Base-by-base conservation (phyloP, 2,113 vertebrate species). In the Sorex araneus region DNA sequence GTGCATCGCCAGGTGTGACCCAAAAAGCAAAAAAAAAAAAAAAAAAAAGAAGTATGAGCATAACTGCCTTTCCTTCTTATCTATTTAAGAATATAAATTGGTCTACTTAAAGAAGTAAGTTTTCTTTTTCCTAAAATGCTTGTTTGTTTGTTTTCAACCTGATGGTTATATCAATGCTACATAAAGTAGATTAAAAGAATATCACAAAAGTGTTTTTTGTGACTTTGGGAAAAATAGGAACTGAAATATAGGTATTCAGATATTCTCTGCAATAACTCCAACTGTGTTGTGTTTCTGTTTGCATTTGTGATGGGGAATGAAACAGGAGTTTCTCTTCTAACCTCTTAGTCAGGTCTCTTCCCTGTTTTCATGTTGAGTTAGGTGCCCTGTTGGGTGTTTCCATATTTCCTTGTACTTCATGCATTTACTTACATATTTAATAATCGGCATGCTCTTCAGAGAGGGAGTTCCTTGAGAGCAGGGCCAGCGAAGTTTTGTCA, bases 101-200 rank as follows among this genome's bases (percentile, higher is more conserved):
- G 81, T 89, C 81, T 76, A 19, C 74, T 87, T 89, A n/a, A 84
- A 66, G 15, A 18, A 25, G 8, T 84, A 60, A 60, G 21, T 23
- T 45, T 87, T n/a, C n/a, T n/a, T 27, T 86, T 76, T 82, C 30
- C 73, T 66, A 54, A 76, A 70, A 43, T 82, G 6, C 34, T 54
- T 54, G 9, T 63, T 54, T 78, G 27, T 75, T 90, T 89, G 69
- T 3, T 63, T 50, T 54, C 57, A 70, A 19, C 45, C 6, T 71
- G 9, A 25, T 85, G 47, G 21, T 67, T 50, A 36, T 25, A 80
- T 45, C 40, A 76, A 16, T 47, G 15, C 32, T 71, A 8, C 16
- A 21, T 43, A 30, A 27, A 47, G 1, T 30, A 71, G 36, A 50
- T 81, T 7, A 7, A 15, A 45, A 54, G 21, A 66, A 19, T 45